These are phyloP conservation scores for Stenurella melanura DNA, from an alignment of 2,888 invertebrate species.

Conservation along the genomic window DNA sequence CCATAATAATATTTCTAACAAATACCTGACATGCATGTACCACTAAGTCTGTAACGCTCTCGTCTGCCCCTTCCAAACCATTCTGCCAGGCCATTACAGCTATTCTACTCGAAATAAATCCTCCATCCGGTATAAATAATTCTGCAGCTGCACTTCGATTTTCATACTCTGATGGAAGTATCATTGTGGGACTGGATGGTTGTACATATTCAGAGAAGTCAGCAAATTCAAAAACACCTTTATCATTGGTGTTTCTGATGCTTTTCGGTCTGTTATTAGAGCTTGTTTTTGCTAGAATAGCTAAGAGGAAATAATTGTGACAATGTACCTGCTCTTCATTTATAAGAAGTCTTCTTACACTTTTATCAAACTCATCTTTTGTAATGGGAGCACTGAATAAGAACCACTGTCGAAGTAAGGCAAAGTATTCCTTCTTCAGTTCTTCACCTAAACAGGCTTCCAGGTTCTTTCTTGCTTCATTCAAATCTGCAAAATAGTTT, in stretches of 20 bases:
- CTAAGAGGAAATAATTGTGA: constrained; percentile 90
- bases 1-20: constrained; percentile 87
- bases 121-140: constrained; percentile 88
- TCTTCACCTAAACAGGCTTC: constrained; percentile 81
- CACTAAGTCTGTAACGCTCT: constrained; percentile 87
- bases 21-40: constrained; percentile 87
- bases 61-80: constrained; percentile 89
- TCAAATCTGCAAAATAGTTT: constrained; percentile 69
- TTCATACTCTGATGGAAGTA: constrained; percentile 68
- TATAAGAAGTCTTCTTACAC: constrained; percentile 84
- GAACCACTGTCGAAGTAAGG: constrained; percentile 83
- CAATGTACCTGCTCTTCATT: constrained; percentile 83
- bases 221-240: constrained; percentile 77
- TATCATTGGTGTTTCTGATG: constrained; percentile 44
- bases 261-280: constrained; percentile 73
- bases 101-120: constrained; percentile 87
- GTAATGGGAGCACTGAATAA: constrained; percentile 82
- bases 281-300: constrained; percentile 74
- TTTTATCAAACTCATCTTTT: constrained; percentile 89
- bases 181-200: constrained; percentile 74
- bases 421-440: constrained; percentile 80
- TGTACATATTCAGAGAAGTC: constrained; percentile 78
- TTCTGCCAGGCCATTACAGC: constrained; percentile 93
- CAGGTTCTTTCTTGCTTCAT: constrained; percentile 78
- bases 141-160: constrained; percentile 82